Percentiles rank a stretch among this genome's conserved stretches.
phyloP scores from a whole-genome alignment of 2,797 vertebrate species.

The Poeciliopsis turneri region DNA sequence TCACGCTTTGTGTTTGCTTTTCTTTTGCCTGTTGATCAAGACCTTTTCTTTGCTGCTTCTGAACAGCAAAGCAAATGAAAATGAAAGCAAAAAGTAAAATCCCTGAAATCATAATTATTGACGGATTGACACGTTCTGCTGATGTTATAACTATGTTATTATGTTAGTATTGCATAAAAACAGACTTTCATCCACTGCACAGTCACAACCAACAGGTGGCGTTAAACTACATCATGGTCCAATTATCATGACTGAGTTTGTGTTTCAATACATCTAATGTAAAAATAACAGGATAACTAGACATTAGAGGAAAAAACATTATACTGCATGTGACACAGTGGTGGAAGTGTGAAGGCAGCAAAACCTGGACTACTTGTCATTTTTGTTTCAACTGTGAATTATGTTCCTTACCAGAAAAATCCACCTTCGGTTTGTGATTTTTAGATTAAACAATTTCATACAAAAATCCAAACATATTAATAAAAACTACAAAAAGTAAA shows the following conservation, averaged over 20 bases:
- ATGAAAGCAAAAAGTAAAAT: constrained; percentile 18
- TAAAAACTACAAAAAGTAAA: neutral
- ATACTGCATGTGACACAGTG: neutral
- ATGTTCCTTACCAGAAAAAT: too few species aligned
- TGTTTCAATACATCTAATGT: neutral
- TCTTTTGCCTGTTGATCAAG: constrained; percentile 40
- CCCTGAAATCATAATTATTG: neutral
- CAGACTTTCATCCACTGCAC: neutral
- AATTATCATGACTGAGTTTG: neutral
- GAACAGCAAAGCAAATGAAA: constrained; percentile 20
- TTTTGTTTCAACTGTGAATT: neutral
- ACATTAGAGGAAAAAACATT: neutral
- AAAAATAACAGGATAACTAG: neutral
- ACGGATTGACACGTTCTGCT: neutral
- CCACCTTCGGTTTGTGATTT: neutral
- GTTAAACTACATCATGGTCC: neutral
- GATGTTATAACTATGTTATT: neutral
- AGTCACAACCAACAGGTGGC: neutral
- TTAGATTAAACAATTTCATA: neutral
- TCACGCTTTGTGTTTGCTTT: constrained; percentile 3
- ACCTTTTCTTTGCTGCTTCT: constrained; percentile 21
- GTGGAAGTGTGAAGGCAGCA: neutral
- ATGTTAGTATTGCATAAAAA: neutral
- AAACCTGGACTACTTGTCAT: neutral
- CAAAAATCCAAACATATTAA: neutral